Conservation (phyloP, 2,797 vertebrate species). For the Epinephelus coioides region DNA sequence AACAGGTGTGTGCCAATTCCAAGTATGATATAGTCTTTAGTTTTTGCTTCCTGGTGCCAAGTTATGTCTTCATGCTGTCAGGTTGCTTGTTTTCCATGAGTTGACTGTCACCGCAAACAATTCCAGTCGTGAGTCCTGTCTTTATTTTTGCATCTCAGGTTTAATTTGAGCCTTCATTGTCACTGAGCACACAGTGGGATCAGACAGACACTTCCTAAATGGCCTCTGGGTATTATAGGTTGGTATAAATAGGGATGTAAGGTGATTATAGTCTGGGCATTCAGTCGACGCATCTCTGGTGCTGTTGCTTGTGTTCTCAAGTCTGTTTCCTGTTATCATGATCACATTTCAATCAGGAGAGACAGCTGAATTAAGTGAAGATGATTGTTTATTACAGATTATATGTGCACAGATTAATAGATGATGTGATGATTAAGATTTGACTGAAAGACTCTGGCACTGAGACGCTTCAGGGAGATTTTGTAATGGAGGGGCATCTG, state of each 20-base stretch:
- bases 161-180: slow-evolving; percentile 1
- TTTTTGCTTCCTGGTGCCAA: neutral
- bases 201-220: slow-evolving; percentile 15
- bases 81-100: neutral
- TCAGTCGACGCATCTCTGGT: slow-evolving; percentile 17
- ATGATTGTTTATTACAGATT: too few species aligned
- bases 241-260: slow-evolving; percentile 72
- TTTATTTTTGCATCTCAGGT: slow-evolving; percentile 10
- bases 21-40: slow-evolving; percentile 6
- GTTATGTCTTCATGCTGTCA: slow-evolving; percentile 1
- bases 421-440: too few species aligned
- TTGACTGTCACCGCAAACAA: neutral
- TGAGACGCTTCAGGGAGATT: too few species aligned
- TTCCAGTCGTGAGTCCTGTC: neutral
- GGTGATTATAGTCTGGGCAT: slow-evolving; percentile 59
- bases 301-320: neutral
- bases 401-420: too few species aligned
- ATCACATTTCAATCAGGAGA: neutral
- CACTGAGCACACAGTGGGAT: slow-evolving; percentile 7
- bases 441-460: too few species aligned
- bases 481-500: too few species aligned
- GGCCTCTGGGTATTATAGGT: slow-evolving; percentile 57
- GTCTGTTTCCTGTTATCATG: neutral
- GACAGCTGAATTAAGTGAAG: too few species aligned
- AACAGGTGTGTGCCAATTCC: slow-evolving; percentile 23